Evolutionary conservation across 2,797 vertebrate genomes (phyloP).

Genomic region (Dendrocincla tyrannina): DNA sequence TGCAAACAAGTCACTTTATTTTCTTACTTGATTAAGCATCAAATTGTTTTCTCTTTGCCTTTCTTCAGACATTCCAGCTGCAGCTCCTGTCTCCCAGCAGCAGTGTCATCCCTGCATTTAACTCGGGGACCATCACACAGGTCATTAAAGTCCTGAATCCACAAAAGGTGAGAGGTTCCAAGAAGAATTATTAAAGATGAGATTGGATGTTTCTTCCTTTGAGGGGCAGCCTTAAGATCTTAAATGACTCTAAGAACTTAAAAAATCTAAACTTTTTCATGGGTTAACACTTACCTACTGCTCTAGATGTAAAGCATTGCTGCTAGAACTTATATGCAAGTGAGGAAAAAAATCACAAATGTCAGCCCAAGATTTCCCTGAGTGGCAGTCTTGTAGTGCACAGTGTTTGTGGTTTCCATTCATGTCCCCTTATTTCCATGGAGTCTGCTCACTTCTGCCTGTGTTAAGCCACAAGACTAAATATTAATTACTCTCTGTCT

Average conservation of each 20-base stretch:
- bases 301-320: neutral
- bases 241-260: neutral
- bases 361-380: neutral
- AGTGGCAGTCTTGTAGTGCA: neutral
- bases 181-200: neutral
- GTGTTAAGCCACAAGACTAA: neutral
- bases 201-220: neutral
- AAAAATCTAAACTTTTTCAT: neutral
- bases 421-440: neutral
- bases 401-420: neutral
- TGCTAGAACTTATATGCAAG: neutral
- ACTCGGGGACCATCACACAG: conserved; percentile 96
- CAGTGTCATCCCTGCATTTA: conserved; percentile 95
- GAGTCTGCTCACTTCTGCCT: neutral
- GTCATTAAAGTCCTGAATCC: conserved; percentile 99
- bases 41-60: conserved; percentile 14
- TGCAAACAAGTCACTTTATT: neutral
- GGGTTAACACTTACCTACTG: neutral
- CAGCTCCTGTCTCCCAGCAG: conserved; percentile 99
- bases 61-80: conserved; percentile 96
- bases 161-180: conserved; percentile 87
- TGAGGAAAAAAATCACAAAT: neutral
- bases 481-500: neutral
- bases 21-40: neutral
- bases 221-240: neutral